Conservation (phyloP, 2,797 vertebrate species). For the Macrochelys suwanniensis region DNA sequence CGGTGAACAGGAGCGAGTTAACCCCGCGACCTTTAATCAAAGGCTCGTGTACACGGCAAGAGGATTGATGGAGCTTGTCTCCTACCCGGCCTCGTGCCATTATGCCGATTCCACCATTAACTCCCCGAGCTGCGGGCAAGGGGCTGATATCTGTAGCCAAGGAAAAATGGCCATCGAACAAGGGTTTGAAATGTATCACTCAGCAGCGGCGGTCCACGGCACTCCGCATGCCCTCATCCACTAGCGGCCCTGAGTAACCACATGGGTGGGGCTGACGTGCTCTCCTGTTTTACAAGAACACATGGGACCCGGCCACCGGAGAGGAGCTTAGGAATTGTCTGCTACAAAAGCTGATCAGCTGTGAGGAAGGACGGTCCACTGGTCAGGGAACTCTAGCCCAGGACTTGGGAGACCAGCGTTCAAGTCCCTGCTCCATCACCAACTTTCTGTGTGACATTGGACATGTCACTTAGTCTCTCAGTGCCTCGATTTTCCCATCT, state of each 20-base stretch:
- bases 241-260: not conserved
- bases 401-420: not conserved
- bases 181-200: not conserved
- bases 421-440: not conserved
- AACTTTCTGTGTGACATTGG: rapidly evolving
- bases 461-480: not conserved
- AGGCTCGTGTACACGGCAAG: not conserved
- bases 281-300: not conserved
- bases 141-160: not conserved
- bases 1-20: not conserved
- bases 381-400: not conserved
- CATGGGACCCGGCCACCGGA: not conserved
- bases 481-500: not conserved
- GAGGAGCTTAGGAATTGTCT: not conserved
- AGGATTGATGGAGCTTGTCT: conserved; percentile 40
- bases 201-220: not conserved
- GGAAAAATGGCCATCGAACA: conserved; percentile 7
- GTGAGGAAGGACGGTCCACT: not conserved
- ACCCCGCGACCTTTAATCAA: conserved; percentile 59
- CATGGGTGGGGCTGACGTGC: rapidly evolving
- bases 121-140: conserved; percentile 27
- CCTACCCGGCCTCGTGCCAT: not conserved
- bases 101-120: conserved; percentile 56
- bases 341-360: not conserved
- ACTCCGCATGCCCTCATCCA: not conserved